Conservation (phyloP, 1,140 invertebrate genomes). For the Tetramorium simillimum region DNA sequence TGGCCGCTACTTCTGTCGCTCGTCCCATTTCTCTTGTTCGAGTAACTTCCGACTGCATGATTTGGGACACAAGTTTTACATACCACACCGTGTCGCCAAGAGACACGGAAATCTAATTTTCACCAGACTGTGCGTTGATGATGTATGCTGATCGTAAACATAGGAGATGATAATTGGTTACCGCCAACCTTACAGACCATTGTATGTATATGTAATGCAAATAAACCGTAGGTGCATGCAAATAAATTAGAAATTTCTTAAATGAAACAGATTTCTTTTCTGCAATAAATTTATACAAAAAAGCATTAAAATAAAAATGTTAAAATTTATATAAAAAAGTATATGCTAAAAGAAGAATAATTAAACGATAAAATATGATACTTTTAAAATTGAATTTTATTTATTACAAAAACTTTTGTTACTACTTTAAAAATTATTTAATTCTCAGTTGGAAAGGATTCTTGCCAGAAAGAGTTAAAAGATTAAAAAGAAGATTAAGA, state of each 20-base stretch:
- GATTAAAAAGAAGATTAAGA: no score
- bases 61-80: conserved; percentile 82
- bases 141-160: conserved; percentile 28
- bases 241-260: conserved; percentile 15
- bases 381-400: not conserved
- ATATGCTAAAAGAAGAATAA: not conserved
- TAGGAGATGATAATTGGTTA: conserved; percentile 7
- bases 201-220: conserved; percentile 24
- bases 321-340: not conserved
- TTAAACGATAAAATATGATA: not conserved
- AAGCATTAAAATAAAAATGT: no score
- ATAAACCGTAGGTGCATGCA: conserved; percentile 9
- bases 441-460: not conserved
- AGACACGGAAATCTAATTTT: conserved; percentile 83
- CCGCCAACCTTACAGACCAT: not conserved
- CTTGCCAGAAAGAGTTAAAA: not conserved
- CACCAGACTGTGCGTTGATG: conserved; percentile 72
- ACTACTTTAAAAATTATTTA: not conserved
- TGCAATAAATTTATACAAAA: not conserved
- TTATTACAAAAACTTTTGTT: not conserved
- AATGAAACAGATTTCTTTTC: not conserved
- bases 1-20: not conserved
- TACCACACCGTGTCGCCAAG: conserved; percentile 81
- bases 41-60: conserved; percentile 71
- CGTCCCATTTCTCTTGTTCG: conserved; percentile 67